These are phyloP conservation scores for Papilio machaon DNA, from an alignment of 1,140 invertebrate species.

Conservation along the genomic window DNA sequence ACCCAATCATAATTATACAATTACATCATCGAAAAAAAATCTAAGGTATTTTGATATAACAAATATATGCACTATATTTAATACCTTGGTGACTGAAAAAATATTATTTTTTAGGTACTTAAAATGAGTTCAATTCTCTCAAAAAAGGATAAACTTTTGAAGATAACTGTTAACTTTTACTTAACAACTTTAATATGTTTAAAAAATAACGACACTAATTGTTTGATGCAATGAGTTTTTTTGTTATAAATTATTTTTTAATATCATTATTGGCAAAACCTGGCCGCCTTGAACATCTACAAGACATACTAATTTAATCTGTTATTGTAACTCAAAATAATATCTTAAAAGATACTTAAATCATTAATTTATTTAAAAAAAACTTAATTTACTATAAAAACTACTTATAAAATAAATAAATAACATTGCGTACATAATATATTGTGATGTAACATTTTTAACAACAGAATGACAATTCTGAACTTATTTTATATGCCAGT, in stretches of 20 bases:
- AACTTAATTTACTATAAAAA: background rate
- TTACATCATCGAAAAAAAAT: too few relatives aligned
- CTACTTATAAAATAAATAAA: constrained; percentile 3
- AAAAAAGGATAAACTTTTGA: background rate
- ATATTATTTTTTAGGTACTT: background rate
- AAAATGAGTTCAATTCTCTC: background rate
- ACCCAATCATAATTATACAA: background rate
- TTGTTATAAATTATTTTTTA: constrained; percentile 10
- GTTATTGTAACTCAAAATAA: constrained; percentile 10
- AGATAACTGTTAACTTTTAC: background rate
- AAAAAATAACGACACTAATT: background rate
- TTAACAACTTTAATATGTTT: background rate
- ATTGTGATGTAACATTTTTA: constrained; percentile 1
- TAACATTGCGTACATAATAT: background rate
- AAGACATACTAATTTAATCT: constrained; percentile 8
- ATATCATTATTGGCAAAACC: constrained; percentile 37
- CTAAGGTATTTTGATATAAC: background rate
- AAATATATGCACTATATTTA: background rate
- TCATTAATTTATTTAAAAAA: background rate
- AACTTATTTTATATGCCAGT: background rate
- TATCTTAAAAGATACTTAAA: background rate
- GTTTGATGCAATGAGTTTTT: background rate
- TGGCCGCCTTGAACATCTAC: constrained; percentile 8
- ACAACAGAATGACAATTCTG: background rate
- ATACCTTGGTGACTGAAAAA: background rate